Base-by-base conservation (phyloP, 2,797 vertebrate species). In the Odontamblyopus lacepedii region DNA sequence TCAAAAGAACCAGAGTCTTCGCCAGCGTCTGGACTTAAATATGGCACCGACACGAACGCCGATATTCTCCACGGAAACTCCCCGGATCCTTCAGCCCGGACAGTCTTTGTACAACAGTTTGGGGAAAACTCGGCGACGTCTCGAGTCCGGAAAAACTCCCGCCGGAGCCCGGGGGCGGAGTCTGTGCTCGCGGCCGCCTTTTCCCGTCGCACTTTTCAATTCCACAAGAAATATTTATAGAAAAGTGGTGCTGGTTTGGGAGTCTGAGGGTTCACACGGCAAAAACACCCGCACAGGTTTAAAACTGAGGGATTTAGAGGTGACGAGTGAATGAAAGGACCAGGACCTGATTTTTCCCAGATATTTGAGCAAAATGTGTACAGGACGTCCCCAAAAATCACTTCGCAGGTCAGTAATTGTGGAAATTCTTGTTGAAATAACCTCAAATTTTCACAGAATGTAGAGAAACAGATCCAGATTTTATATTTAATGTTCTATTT, bases 241-340 rank as follows among this genome's bases (percentile, higher is more conserved):
- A 92, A 92, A 91, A 83, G 95, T 26, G 38, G 38, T 65, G 63
- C 19, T 65, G 88, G 88, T 92, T 94, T 98, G 95, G 98, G 89
- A 94, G 51, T 97, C 96, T 90, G 97, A 98, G 48, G 97, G 15
- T 32, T 2, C 27, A 16, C n/a, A 12, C 55, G 5, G 55, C 23
- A 57, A 57, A 23, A 26, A 59, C 12, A 1, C 6, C 56, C 2
- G 15, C 56, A 29, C 56, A 29, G 27, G 56, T 27, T 59, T 55
- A 55, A 55, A 55, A 32, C 0, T 23, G 23, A 23, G 23, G 23
- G 23, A 23, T 23, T 23, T 23, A 23, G 23, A 23, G 23, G 23
- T 23, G 23, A 23, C 23, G 23, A 23, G 23, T 23, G 23, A 23
- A 23, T 23, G 23, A 23, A 23, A 23, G 23, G 23, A 23, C 23